Evolutionary conservation across 2,888 invertebrate species (phyloP).

Genomic region (Ecdyonurus torrentis): DNA sequence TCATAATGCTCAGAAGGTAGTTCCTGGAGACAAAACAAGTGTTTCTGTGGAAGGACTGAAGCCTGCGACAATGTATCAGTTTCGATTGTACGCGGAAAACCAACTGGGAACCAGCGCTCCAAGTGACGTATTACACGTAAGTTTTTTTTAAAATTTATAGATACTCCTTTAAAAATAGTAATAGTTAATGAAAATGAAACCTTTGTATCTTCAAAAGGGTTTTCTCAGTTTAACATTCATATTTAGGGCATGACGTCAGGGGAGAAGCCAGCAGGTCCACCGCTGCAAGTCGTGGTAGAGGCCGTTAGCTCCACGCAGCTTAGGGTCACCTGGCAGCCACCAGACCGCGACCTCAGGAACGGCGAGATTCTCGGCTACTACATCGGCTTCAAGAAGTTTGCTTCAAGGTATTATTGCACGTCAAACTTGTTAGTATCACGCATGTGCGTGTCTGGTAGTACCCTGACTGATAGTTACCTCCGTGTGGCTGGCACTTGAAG

Average conservation of each 20-base stretch:
- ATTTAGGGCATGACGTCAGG: conserved; percentile 16
- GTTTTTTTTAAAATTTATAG: too few species aligned
- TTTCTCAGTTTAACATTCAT: too few species aligned
- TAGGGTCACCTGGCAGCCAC: conserved; percentile 58
- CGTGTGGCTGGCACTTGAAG: not conserved
- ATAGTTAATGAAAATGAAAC: too few species aligned
- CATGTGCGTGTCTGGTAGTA: too few species aligned
- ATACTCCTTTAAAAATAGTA: too few species aligned
- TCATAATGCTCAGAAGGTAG: conserved; percentile 35
- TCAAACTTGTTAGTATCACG: too few species aligned
- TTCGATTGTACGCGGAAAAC: conserved; percentile 42
- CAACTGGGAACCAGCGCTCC: conserved; percentile 41
- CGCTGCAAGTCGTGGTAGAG: conserved; percentile 45
- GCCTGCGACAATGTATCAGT: conserved; percentile 40
- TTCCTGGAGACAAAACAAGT: conserved; percentile 34
- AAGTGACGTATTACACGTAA: conserved; percentile 36
- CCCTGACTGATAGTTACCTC: conserved; percentile 6
- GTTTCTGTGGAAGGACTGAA: conserved; percentile 35
- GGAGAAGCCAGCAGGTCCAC: conserved; percentile 53
- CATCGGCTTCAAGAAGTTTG: conserved; percentile 29
- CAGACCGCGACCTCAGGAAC: conserved; percentile 53
- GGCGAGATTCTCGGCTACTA: conserved; percentile 59
- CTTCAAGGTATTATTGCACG: too few species aligned
- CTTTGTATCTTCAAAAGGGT: too few species aligned
- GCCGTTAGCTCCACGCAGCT: conserved; percentile 52